Evolutionary conservation across 2,797 vertebrate genomes (phyloP).

Genomic region (Labroides dimidiatus): DNA sequence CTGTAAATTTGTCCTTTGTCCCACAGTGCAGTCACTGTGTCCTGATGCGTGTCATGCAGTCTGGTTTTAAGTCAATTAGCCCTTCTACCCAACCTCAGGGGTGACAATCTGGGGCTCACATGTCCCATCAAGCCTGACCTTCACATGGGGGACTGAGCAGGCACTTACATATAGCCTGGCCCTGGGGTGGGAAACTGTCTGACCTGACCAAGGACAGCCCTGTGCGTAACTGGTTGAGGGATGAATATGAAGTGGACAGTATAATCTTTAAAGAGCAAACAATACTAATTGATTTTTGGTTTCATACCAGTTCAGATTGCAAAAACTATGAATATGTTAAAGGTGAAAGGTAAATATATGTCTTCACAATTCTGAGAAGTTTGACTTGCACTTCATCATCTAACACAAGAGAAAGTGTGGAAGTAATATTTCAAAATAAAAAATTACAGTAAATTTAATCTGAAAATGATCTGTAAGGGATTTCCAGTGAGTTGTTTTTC

Average conservation of each 20-base stretch:
- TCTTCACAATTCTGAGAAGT: neutral
- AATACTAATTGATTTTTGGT: too few species aligned
- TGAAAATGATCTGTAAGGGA: constrained; percentile 30
- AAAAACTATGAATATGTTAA: neutral
- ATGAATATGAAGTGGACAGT: constrained; percentile 4
- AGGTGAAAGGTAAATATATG: neutral
- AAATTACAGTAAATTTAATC: constrained; percentile 26
- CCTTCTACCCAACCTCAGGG: constrained; percentile 43
- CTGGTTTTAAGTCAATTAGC: constrained; percentile 67
- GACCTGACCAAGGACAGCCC: constrained; percentile 51
- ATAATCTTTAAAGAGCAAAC: constrained; percentile 20
- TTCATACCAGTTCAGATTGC: too few species aligned
- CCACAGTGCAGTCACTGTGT: constrained; percentile 35
- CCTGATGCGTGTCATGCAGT: constrained; percentile 53
- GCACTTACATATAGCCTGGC: constrained; percentile 54
- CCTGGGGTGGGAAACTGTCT: constrained; percentile 57
- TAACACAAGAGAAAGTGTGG: constrained; percentile 13
- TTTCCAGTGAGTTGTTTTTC: constrained; percentile 52
- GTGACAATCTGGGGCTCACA: constrained; percentile 62
- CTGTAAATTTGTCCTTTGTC: constrained; percentile 52
- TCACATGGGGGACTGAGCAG: constrained; percentile 59
- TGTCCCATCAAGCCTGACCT: constrained; percentile 62
- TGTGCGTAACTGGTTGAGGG: constrained; percentile 19
- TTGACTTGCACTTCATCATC: constrained; percentile 22
- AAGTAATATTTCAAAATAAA: constrained; percentile 1